Base-by-base conservation (phyloP, 2,888 invertebrate species). In the Anarsia innoxiella region DNA sequence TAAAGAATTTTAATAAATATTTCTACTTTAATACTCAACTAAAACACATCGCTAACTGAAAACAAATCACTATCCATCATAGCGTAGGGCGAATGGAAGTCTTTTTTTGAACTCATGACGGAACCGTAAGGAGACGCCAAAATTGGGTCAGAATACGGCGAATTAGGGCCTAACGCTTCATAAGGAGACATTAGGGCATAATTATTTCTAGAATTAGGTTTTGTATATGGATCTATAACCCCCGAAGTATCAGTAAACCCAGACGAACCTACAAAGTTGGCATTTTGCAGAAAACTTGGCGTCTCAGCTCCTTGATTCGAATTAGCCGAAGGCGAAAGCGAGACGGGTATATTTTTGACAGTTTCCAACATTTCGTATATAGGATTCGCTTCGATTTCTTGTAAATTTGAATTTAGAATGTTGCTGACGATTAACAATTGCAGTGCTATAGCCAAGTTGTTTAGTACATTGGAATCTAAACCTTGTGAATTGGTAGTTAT, bases 401-500 rank as follows among this genome's bases (percentile, higher is more conserved):
- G 66, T 5, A 57, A 42, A 16, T 25, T 25, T 19, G 35, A 27
- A 27, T 68, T 72, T 4, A 80, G 41, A 9, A 82, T 60, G 40
- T 79, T 80, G 19, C 64, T 78, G 0, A 82, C 56, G 4, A 80
- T 68, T 1, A 82, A 38, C 4, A 82, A 39, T 23, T 80, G 80
- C 31, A 82, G 48, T 0, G 80, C 78, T 23, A 80, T 67, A 2
- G 80, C 82, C 42, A 82, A 48, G 42, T 80, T 82, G 28, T 80
- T 82, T 0, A 82, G 40, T 0, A 79, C 56, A 13, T 62, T 66
- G 0, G 66, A 44, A 34, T 82, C 78, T 12, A 71, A 46, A 13
- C 44, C 35, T 31, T 27, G 10, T 14, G 25, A 14, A 25, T 25
- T 33, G 13, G 25, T 14, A 2, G 23, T 6, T 3, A 12, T 5